Base-by-base conservation (phyloP, 2,888 invertebrate genomes). In the Hoplodrina blanda region DNA sequence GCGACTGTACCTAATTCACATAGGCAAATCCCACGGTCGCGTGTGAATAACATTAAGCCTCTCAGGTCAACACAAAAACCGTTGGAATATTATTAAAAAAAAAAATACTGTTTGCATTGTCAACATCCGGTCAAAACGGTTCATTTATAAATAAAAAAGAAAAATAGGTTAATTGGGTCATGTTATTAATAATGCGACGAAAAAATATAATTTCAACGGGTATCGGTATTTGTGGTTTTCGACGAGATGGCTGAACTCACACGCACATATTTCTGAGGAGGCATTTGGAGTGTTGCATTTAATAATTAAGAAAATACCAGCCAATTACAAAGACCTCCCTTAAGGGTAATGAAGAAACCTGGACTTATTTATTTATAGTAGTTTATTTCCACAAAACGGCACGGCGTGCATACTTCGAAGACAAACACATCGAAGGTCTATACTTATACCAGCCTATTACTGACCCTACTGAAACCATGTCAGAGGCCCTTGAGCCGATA, bases 121-220 rank as follows among this genome's bases (percentile, higher is more conserved):
- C 62, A 81, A 81, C 62, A 61, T 70, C 81, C 71, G 62, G 49
- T 8, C 52, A n/a, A 68, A 75, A 76, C 56, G 63, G 56, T 76
- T 46, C 1, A 55, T 80, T 70, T 76, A 50, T 7, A 33, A 33
- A 25, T 25, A 25, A 25, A 25, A 25, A 25, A n/a, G n/a, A 62
- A 65, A 65, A 55, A 65, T 76, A 46, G 46, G 46, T 46, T 46
- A 46, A 46, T 46, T 17, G 49, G 53, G 25, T 60, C 67, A 63
- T 8, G 61, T 17, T 59, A 77, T 50, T 25, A 69, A 33, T 56
- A 77, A 7, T 7, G 19, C 8, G 30, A n/a, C 15, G 30, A 33
- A 20, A 25, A 17, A 59, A 13, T 20, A 54, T 4, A 44, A 54
- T 33, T 69, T 50, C 15, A 67, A 64, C 74, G 46, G 20, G 30